Base-by-base conservation (phyloP, 2,888 invertebrate genomes). In the Carcina quercana region DNA sequence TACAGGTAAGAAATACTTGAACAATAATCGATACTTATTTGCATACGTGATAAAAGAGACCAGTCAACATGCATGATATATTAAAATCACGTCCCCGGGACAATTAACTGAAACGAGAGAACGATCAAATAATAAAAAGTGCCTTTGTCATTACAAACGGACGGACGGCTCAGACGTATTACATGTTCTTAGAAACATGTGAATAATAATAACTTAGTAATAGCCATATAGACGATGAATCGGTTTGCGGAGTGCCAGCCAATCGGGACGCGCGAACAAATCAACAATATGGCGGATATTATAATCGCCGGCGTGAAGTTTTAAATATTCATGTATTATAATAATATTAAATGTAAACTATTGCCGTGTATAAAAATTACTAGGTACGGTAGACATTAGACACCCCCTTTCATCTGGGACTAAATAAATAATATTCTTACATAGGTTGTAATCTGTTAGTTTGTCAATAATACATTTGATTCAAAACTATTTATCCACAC, bases 31-130 rank as follows among this genome's bases (percentile, higher is more conserved):
- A 50, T 45, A 50, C 59, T 56, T 57, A 79, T 82, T 80, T 69
- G 68, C 79, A 75, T 79, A 73, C 53, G 43, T 60, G 59, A 74
- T 78, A 68, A 79, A 76, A 64, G 69, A 64, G 59, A 42, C 62
- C 63, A 67, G 59, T 55, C 69, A 68, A 74, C 70, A 68, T 63
- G 73, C 76, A 73, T 78, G 75, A 78, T 79, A 72, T 76, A 80
- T 80, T 76, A 79, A 79, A 79, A 79, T 73, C 80, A 80, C 80
- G 80, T 79, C 69, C 61, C 49, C 63, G 66, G 64, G 70, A 78
- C 79, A 79, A 79, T 79, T 76, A 74, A 72, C 64, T 65, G 65
- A 68, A 78, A 76, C 72, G 74, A 75, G 64, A 69, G 60, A 67
- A 59, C 69, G 70, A 80, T 80, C 74, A 74, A 76, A 80, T 78